Base-by-base conservation (phyloP, 2,888 invertebrate genomes). In the Teinopalpus imperialis region DNA sequence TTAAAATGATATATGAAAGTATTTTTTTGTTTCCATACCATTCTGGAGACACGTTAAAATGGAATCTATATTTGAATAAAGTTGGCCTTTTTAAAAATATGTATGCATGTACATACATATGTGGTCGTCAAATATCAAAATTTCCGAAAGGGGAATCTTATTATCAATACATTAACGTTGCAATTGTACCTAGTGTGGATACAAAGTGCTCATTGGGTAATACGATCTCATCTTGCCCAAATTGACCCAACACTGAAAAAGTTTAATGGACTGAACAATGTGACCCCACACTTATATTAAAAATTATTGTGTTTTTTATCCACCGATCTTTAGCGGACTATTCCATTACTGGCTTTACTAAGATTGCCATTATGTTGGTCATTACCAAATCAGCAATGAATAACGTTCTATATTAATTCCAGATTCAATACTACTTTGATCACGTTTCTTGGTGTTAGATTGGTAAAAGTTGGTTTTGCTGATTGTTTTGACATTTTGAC, bases 401-500 rank as follows among this genome's bases (percentile, higher is more conserved):
- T 26, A 44, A 39, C 44, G 26, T 14, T 9, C 41, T 51, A 10
- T 13, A 3, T 16, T 30, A 35, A 21, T 8, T 42, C 32, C 34
- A 53, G 18, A 27, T 34, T 39, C 59, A 51, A 53, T 45, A 27
- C 48, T 53, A 43, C 49, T 50, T 54, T 23, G 49, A 50, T 51
- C 41, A 48, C 29, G 31, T 54, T 42, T 49, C 46, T 54, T 56
- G 46, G 53, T 65, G 58, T 48, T 58, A 63, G 58, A 47, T 54
- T 56, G 51, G 56, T 66, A 58, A 48, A 59, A 62, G 59, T 56
- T 58, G 57, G 59, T 63, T 63, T 66, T 71, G 75, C 69, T 85
- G 87, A 87, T 85, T 86, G 76, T 87, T 87, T 83, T 81, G 87
- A 88, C 81, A 67, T 82, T 82, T 87, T 88, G 87, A 88, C 88